phyloP scores from a whole-genome alignment of 2,113 vertebrate species.

The rat (Rattus norvegicus) region GRCr8 NC_086028.1:48682001-48682500 shows the following conservation, averaged over 20 bases:
- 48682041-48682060: too few species aligned
- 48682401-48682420: neutral
- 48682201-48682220: neutral
- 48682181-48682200: fast-evolving
- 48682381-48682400: too few species aligned
- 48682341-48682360: too few species aligned
- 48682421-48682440: neutral
- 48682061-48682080: too few species aligned
- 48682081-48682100: neutral
- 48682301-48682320: too few species aligned
- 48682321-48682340: too few species aligned
- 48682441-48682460: fast-evolving
- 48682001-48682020: neutral
- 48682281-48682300: too few species aligned
- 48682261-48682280: too few species aligned
- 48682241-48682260: too few species aligned
- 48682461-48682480: neutral
- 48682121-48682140: neutral
- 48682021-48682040: neutral
- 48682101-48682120: neutral
- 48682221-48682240: too few species aligned
- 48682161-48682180: neutral
- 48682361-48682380: too few species aligned
- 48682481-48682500: neutral
- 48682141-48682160: neutral